Conservation (phyloP, 1,140 invertebrate species). For the Ectropis grisescens region DNA sequence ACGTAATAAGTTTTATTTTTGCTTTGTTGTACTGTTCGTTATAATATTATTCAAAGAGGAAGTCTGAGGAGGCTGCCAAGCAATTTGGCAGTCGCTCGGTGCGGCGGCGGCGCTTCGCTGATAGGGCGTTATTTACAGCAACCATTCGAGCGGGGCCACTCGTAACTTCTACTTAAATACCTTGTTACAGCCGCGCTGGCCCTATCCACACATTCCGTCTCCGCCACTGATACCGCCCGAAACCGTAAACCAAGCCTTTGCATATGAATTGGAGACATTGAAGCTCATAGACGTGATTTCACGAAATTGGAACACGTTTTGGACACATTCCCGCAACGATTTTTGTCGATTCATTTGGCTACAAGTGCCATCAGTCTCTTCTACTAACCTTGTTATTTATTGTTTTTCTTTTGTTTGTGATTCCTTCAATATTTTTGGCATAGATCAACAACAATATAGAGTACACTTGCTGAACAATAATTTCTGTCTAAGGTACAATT, state of each 20-base stretch:
- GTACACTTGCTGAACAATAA: too few species aligned
- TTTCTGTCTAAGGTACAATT: too few species aligned
- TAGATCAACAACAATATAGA: too few species aligned
- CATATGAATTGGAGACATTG: too few species aligned
- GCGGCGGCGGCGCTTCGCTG: conserved; percentile 28
- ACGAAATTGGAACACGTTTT: too few species aligned
- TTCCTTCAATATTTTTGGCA: too few species aligned
- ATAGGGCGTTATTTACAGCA: conserved; percentile 52
- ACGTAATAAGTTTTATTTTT: conserved; percentile 24
- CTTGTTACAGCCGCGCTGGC: conserved; percentile 23
- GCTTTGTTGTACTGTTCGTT: conserved; percentile 30
- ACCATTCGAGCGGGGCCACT: conserved; percentile 30
- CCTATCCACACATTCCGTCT: conserved; percentile 2
- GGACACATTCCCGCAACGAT: too few species aligned
- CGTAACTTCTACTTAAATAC: conserved; percentile 52
- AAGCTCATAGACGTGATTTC: too few species aligned
- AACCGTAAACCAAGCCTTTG: conserved; percentile 11
- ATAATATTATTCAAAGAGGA: conserved; percentile 50
- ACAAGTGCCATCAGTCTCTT: too few species aligned
- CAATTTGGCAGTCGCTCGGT: conserved; percentile 44
- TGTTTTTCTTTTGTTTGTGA: too few species aligned
- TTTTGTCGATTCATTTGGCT: too few species aligned
- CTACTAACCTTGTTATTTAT: too few species aligned
- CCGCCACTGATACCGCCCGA: conserved; percentile 13
- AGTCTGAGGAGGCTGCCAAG: conserved; percentile 54